Evolutionary conservation across 2,888 invertebrate species (phyloP), one percentile per base, ranked within the genome.

Genomic region (Margaritifera margaritifera): DNA sequence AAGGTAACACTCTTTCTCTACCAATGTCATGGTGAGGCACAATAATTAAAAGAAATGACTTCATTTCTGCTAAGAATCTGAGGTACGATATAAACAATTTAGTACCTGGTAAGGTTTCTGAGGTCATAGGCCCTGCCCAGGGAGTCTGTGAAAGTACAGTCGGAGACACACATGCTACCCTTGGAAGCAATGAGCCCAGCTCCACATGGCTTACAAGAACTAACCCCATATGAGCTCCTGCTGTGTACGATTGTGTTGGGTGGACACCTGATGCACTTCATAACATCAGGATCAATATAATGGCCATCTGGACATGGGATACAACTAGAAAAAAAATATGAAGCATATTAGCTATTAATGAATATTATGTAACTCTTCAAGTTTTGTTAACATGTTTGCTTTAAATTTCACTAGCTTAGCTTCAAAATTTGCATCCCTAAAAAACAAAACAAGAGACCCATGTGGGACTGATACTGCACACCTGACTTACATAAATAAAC

Each of bases 301-400:
- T 91, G 89, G 4, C 92, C 92, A 55, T 87, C 85, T 5, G 91
- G 91, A 81, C 92, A 92, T 1, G 92, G 91, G 22, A 91, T 88
- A 82, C 92, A 92, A 5, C 91, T 91, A 78, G 3, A 80, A 66
- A 31, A 73, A 62, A 72, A 61, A 20, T 5, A 63, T 31, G 25
- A 2, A 24, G 11, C 24, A 4, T 18, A 31, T 58, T 42, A 5
- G 22, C 4, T 50, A 42, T 19, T 60, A 6, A 58, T 27, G 5
- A 25, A 25, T 19, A 20, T 8, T 20, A n/a, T 18, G 19, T 5
- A 25, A 61, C 61, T 22, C 8, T 31, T 52, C 27, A 53, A 60
- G 27, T 25, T 42, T 42, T 15, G 15, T 15, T 42, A 42, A 42
- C 15, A 11, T 42, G 42, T 42, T 42, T 42, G 4, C 42, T 42